phyloP scores from a whole-genome alignment of 2,888 invertebrate genomes.

The Drosophila subquinaria region DNA sequence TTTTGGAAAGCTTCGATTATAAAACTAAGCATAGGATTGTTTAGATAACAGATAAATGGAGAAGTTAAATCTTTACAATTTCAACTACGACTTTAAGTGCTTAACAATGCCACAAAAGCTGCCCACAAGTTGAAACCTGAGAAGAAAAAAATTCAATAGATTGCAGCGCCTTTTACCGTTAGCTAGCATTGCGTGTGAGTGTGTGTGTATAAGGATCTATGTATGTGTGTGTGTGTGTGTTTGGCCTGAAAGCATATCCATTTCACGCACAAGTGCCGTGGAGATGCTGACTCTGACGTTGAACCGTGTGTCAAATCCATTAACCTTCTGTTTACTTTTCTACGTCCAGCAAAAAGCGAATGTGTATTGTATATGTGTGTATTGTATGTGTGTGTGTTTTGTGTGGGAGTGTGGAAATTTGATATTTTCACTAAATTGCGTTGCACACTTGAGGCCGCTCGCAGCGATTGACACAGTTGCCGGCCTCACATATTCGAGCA shows the following conservation, averaged over 20 bases:
- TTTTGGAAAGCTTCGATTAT: neutral
- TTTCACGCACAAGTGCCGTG: slow-evolving; percentile 80
- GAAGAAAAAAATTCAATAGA: slow-evolving; percentile 35
- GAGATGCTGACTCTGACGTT: slow-evolving; percentile 49
- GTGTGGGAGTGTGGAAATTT: slow-evolving; percentile 70
- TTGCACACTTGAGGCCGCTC: slow-evolving; percentile 74
- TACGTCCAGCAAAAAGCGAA: slow-evolving; percentile 64
- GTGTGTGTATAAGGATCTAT: slow-evolving; percentile 40
- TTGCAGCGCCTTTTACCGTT: slow-evolving; percentile 59
- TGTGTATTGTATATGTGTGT: slow-evolving; percentile 24
- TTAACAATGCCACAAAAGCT: slow-evolving; percentile 33
- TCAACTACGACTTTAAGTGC: slow-evolving; percentile 31
- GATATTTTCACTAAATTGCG: slow-evolving; percentile 83
- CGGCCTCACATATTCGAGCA: slow-evolving; percentile 32
- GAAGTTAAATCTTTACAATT: neutral
- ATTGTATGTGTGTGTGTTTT: slow-evolving; percentile 25
- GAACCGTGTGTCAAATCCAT: slow-evolving; percentile 84
- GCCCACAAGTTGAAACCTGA: slow-evolving; percentile 46
- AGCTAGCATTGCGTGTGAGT: slow-evolving; percentile 1
- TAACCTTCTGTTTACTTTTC: slow-evolving; percentile 85
- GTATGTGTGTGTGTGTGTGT: slow-evolving; percentile 50
- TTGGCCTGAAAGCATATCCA: slow-evolving; percentile 77
- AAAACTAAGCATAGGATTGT: neutral
- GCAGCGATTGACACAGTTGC: slow-evolving; percentile 51
- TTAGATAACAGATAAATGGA: neutral